Percentiles rank a stretch among this genome's conserved stretches.
Evolutionary conservation across 1,140 invertebrate genomes (phyloP).

Genomic region (Achroia grisella): DNA sequence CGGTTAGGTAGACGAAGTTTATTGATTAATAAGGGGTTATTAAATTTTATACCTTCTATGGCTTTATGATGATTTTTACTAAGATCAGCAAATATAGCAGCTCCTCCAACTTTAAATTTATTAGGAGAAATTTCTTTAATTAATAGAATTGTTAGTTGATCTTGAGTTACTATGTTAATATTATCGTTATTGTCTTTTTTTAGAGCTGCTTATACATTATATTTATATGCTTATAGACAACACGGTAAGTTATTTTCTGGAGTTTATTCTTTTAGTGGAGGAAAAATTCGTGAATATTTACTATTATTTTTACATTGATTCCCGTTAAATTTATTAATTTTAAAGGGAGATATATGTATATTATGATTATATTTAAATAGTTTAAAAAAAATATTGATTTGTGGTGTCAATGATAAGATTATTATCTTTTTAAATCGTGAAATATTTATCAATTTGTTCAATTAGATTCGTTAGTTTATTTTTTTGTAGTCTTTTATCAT

Average conservation of each 20-base stretch:
- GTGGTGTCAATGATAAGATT: conserved; percentile 73
- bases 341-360: conserved; percentile 69
- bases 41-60: conserved; percentile 68
- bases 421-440: conserved; percentile 60
- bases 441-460: conserved; percentile 28
- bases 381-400: conserved; percentile 78
- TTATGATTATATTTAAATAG: conserved; percentile 75
- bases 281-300: conserved; percentile 73
- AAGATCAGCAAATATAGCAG: conserved; percentile 66
- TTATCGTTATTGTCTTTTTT: conserved; percentile 70
- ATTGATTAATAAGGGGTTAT: conserved; percentile 66
- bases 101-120: conserved; percentile 65
- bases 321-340: conserved; percentile 75
- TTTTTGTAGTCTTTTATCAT: conserved; percentile 45
- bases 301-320: conserved; percentile 76
- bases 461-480: conserved; percentile 50
- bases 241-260: conserved; percentile 70
- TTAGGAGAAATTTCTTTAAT: conserved; percentile 76
- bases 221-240: conserved; percentile 74
- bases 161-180: conserved; percentile 58
- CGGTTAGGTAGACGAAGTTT: conserved; percentile 57
- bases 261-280: conserved; percentile 50
- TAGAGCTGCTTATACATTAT: conserved; percentile 62
- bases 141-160: conserved; percentile 72
- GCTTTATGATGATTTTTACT: conserved; percentile 77